A percentile compares a stretch with the other conserved stretches of the same genome.
These are phyloP conservation scores for Trichogramma evanescens DNA, from an alignment of 2,888 invertebrate genomes.

Conservation along the genomic window DNA sequence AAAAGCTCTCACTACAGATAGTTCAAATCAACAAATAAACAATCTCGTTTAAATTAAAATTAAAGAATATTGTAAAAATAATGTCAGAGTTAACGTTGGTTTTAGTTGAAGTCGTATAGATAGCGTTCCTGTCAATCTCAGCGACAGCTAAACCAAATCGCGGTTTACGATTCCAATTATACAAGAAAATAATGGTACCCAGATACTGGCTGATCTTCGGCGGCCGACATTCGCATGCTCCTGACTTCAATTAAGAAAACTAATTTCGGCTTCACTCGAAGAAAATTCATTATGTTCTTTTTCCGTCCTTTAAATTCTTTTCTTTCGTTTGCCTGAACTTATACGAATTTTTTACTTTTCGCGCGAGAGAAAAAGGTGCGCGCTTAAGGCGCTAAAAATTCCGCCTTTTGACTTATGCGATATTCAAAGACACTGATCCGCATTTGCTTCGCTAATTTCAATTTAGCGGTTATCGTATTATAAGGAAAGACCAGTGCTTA, in stretches of 20 bases:
- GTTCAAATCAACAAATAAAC: not conserved
- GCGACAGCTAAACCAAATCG: conserved; percentile 12
- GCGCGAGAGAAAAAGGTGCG: too few relatives aligned
- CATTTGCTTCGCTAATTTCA: conserved; percentile 33
- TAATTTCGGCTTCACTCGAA: conserved; percentile 33
- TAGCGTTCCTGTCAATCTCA: too few relatives aligned
- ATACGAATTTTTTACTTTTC: too few relatives aligned
- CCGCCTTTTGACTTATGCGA: too few relatives aligned
- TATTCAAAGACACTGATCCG: conserved; percentile 24
- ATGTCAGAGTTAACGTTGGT: too few relatives aligned
- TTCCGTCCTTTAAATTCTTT: too few relatives aligned
- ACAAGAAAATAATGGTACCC: not conserved
- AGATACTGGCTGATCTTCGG: too few relatives aligned
- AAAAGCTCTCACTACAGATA: not conserved
- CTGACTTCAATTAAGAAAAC: conserved; percentile 41
- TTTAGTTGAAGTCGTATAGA: too few relatives aligned
- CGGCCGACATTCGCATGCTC: conserved; percentile 14
- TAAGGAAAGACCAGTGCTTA: conserved; percentile 27
- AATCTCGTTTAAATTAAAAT: not conserved
- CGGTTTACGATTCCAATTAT: conserved; percentile 28
- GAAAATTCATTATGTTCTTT: conserved; percentile 2
- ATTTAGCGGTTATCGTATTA: conserved; percentile 39
- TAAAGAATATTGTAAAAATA: too few relatives aligned
- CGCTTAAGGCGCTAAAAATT: too few relatives aligned
- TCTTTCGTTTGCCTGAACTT: too few relatives aligned